Evolutionary conservation across 2,888 invertebrate species (phyloP), one percentile per base, ranked within the genome.

Genomic region (Euphydryas editha): DNA sequence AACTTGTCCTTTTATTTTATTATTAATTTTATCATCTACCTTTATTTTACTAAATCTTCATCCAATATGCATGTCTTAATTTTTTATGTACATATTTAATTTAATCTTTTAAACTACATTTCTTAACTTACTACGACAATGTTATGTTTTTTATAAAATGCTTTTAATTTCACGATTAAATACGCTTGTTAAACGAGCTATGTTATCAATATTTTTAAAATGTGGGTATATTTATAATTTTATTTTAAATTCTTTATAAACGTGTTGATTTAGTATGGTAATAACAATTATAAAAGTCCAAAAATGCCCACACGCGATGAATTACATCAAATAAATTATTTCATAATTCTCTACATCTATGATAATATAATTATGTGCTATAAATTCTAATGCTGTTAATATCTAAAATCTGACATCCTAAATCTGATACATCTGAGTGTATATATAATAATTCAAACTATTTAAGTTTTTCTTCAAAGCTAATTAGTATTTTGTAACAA

Each of bases 1-100:
- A 67, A 67, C 62, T 62, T 72, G 70, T 67, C 60, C 58, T 62
- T 60, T 65, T 59, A 60, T 66, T 61, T 15, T 20, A 20, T 44
- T 11, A 36, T 39, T 42, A 51, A 30, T 63, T 60, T 42, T 39
- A 8, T 18, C 24, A 55, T 59, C 18, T 3, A 11, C 5, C 10
- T 7, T 36, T 17, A 30, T 36, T 17, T 30, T 36, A 3, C 8
- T n/a, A 1, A 36, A 54, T 54, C 3, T 36, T 36, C 3, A 54
- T 49, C 1, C 4, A n/a, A 21, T n/a, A 0, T 24, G 21, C 24
- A n/a, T 51, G 49, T 6, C 24, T 51, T 24, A 15, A 24, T 15
- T 51, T 15, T 15, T 15, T 51, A 47, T 21, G 15, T 15, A 24
- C 6, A 8, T 51, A 24, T 11, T 21, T n/a, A 21, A 13, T 15